Conservation (phyloP, 1,140 invertebrate species). For the Drosophila subpulchrella region DNA sequence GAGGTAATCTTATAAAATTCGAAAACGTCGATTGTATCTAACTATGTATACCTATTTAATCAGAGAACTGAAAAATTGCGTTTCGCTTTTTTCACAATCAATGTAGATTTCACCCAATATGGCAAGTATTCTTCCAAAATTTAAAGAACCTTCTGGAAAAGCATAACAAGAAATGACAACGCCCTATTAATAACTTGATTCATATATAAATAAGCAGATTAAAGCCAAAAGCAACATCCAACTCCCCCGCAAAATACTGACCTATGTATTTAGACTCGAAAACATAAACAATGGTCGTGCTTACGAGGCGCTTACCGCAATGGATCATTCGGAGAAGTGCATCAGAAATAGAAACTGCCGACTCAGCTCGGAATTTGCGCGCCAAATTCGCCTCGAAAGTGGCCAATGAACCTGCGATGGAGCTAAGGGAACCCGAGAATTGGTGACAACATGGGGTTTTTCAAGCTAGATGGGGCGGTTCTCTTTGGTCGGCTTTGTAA, state of each 20-base stretch:
- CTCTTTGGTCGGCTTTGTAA: not conserved
- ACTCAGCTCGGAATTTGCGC: slow-evolving; percentile 55
- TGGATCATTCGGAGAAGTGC: slow-evolving; percentile 15
- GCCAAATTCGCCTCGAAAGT: slow-evolving; percentile 65
- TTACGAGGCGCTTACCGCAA: slow-evolving; percentile 44
- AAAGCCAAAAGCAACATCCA: slow-evolving; percentile 11
- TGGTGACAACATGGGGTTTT: slow-evolving; percentile 1
- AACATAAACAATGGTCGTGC: slow-evolving; percentile 59
- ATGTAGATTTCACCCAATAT: slow-evolving; percentile 41
- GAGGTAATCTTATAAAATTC: not conserved
- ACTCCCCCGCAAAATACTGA: slow-evolving; percentile 62
- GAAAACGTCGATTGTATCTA: not conserved
- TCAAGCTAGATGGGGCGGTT: slow-evolving; percentile 10
- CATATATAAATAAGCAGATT: slow-evolving; percentile 26
- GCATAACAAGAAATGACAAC: slow-evolving; percentile 23
- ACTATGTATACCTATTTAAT: not conserved
- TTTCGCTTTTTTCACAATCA: slow-evolving; percentile 35
- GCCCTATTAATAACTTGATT: not conserved
- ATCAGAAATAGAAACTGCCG: slow-evolving; percentile 14
- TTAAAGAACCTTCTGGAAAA: slow-evolving; percentile 68
- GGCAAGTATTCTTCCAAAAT: slow-evolving; percentile 42
- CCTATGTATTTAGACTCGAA: slow-evolving; percentile 50
- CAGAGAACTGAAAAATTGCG: too few relatives aligned
- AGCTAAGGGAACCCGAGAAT: slow-evolving; percentile 2
- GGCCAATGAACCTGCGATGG: slow-evolving; percentile 64